Evolutionary conservation across 2,113 vertebrate genomes (phyloP).

Genomic region (Orycteropus afer): DNA sequence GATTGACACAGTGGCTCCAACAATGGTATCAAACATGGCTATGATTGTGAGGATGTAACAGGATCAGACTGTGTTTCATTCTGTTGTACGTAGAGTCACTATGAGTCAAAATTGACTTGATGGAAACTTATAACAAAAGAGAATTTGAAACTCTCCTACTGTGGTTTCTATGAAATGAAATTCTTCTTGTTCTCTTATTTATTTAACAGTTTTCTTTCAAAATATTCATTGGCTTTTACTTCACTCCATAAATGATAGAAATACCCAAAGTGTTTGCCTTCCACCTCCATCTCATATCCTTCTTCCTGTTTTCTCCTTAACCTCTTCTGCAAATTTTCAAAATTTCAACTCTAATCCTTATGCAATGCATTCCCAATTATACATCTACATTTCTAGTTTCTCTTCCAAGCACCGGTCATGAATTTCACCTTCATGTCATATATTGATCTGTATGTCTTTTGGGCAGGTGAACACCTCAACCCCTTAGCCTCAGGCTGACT

Average conservation of each 20-base stretch:
- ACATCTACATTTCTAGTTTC: not conserved
- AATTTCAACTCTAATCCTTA: not conserved
- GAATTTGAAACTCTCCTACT: not conserved
- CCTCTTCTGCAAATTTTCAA: not conserved
- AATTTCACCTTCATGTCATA: not conserved
- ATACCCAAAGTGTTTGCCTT: not conserved
- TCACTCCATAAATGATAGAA: not conserved
- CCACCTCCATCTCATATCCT: not conserved
- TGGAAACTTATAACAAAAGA: too few species aligned
- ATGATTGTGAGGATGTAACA: too few species aligned
- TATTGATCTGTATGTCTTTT: too few species aligned
- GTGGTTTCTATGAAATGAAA: not conserved
- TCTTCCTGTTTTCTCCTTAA: not conserved
- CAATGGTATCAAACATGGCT: too few species aligned
- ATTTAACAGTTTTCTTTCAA: not conserved
- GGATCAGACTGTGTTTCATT: too few species aligned
- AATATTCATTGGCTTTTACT: not conserved
- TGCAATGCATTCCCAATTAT: not conserved
- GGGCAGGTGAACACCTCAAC: too few species aligned
- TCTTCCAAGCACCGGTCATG: not conserved
- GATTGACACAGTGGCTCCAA: too few species aligned
- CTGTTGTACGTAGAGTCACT: too few species aligned
- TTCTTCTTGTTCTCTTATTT: not conserved
- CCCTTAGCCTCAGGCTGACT: not conserved
- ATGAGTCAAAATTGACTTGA: too few species aligned